Percentiles rank a stretch among this genome's conserved stretches.
Conservation (phyloP, 2,797 vertebrate genomes). For the Artibeus lituratus region DNA sequence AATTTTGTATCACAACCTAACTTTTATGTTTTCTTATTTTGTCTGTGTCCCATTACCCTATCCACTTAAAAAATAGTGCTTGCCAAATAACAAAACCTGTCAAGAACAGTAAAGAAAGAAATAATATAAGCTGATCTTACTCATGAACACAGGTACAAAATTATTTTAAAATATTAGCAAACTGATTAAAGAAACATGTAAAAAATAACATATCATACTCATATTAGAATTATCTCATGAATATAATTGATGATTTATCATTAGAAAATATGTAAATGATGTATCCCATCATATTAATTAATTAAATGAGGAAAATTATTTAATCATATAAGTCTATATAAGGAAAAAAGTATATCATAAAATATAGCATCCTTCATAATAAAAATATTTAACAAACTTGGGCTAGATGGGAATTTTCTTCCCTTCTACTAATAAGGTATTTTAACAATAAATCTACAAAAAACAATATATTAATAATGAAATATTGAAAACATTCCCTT, state of each 20-base stretch:
- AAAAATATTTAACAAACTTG: neutral
- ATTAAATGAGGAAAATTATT: conserved; percentile 28
- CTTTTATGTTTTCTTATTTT: neutral
- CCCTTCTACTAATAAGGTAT: neutral
- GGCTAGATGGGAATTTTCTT: neutral
- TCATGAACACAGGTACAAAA: neutral
- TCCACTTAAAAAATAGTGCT: neutral
- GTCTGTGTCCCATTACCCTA: neutral
- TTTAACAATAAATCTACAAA: neutral
- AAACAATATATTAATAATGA: neutral
- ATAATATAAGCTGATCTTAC: neutral
- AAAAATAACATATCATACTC: neutral
- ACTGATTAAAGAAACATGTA: neutral
- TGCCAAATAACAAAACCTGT: neutral
- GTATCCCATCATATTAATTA: neutral
- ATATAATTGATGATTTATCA: neutral
- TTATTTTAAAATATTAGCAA: neutral
- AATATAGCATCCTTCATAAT: neutral
- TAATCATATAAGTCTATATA: neutral
- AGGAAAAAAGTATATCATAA: neutral
- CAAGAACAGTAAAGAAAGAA: conserved; percentile 2
- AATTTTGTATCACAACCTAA: neutral
- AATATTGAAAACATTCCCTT: neutral
- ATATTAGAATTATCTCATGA: neutral
- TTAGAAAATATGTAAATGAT: conserved; percentile 15